These are phyloP conservation scores for Stratiomys singularior DNA, from an alignment of 2,888 invertebrate genomes.

Conservation along the genomic window DNA sequence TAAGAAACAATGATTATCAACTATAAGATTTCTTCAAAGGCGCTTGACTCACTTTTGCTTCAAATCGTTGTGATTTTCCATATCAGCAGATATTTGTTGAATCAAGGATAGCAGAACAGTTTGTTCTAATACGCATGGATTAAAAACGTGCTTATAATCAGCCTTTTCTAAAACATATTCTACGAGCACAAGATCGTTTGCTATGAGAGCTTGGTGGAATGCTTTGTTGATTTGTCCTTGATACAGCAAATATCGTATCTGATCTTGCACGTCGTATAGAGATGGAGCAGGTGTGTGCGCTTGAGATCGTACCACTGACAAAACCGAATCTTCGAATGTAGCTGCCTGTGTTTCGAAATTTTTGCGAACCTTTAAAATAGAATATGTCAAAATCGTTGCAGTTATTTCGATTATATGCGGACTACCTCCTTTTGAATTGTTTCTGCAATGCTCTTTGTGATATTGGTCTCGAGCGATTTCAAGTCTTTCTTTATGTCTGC, in stretches of 20 bases:
- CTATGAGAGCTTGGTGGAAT: constrained; percentile 89
- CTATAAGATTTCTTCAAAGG: constrained; percentile 11
- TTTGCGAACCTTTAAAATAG: constrained; percentile 60
- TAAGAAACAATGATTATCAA: no score
- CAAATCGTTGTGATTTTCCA: constrained; percentile 83
- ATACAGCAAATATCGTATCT: constrained; percentile 74
- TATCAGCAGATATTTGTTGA: constrained; percentile 92
- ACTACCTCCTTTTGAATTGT: constrained; percentile 61
- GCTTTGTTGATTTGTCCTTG: constrained; percentile 86
- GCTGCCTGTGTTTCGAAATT: constrained; percentile 72
- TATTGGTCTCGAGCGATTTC: constrained; percentile 60
- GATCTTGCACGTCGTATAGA: constrained; percentile 71
- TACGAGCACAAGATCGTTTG: constrained; percentile 87
- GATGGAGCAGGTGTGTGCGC: constrained; percentile 80
- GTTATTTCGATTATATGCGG: no score
- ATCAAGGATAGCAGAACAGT: constrained; percentile 92
- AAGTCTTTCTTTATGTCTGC: constrained; percentile 63
- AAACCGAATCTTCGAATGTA: constrained; percentile 70
- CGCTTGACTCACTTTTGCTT: constrained; percentile 75
- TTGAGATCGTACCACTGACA: constrained; percentile 73
- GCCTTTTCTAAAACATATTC: constrained; percentile 88
- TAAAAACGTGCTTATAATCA: constrained; percentile 82
- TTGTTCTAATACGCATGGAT: constrained; percentile 82
- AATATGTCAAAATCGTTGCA: neutral
- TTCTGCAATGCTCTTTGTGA: constrained; percentile 62